These are phyloP conservation scores for Nemoura dubitans DNA, from an alignment of 2,888 invertebrate species.

Conservation along the genomic window DNA sequence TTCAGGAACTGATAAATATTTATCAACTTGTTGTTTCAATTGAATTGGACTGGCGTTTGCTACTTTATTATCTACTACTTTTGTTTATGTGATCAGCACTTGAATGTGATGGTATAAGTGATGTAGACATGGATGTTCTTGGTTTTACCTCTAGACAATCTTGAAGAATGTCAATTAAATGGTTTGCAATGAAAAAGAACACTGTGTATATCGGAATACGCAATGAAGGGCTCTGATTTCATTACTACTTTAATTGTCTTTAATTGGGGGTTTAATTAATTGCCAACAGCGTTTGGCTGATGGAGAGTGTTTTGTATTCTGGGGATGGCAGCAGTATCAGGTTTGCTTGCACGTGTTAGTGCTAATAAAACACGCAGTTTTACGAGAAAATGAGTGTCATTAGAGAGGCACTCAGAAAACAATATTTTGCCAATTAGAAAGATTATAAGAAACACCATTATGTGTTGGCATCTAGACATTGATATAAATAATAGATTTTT, in stretches of 20 bases:
- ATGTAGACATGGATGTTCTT: constrained; percentile 8
- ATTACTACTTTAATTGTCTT: not conserved
- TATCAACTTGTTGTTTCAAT: not conserved
- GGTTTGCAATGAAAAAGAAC: not conserved
- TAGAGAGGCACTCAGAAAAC: not conserved
- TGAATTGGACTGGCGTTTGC: not conserved
- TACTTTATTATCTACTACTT: not conserved
- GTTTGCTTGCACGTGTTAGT: not conserved
- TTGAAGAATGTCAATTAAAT: constrained; percentile 18
- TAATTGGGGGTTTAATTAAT: constrained; percentile 19
- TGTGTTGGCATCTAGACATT: constrained; percentile 25
- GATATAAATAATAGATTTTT: not conserved
- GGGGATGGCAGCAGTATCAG: not conserved
- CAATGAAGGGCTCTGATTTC: not conserved
- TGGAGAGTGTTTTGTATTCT: constrained; percentile 9
- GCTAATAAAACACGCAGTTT: constrained; percentile 24
- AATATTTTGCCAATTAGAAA: constrained; percentile 32
- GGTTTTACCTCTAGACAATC: not conserved
- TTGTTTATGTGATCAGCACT: constrained; percentile 8
- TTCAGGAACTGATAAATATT: not conserved
- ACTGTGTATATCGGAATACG: not conserved
- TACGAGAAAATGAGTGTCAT: constrained; percentile 19
- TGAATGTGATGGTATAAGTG: not conserved
- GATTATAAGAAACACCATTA: constrained; percentile 36
- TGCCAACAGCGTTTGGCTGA: not conserved